These are phyloP conservation scores for Bombus haemorrhoidalis DNA, from an alignment of 1,140 invertebrate genomes.

Conservation along the genomic window DNA sequence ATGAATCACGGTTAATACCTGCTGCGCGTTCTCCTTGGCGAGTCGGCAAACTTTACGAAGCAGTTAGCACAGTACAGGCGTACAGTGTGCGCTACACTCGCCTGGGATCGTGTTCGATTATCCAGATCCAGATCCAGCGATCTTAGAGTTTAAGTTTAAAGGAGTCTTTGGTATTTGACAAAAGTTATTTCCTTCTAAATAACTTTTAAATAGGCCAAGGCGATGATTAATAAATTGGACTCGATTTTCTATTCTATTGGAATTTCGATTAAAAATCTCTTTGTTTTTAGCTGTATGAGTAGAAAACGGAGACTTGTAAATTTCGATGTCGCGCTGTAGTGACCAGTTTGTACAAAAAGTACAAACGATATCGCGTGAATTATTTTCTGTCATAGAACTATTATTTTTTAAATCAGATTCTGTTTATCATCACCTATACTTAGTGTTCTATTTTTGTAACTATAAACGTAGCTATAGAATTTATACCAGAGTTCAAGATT, in stretches of 20 bases:
- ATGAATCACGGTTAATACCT: constrained; percentile 31
- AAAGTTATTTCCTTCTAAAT: neutral
- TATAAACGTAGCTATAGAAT: neutral
- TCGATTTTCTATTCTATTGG: too few relatives aligned
- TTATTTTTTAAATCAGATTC: neutral
- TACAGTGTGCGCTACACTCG: too few relatives aligned
- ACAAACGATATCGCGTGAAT: too few relatives aligned
- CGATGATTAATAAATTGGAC: too few relatives aligned
- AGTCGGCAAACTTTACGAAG: constrained; percentile 21
- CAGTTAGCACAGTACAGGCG: neutral
- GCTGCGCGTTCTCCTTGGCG: constrained; percentile 17
- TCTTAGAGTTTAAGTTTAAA: neutral
- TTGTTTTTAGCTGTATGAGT: neutral
- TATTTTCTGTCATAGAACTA: too few relatives aligned
- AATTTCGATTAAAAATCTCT: neutral
- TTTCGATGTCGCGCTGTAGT: neutral
- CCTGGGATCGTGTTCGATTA: neutral
- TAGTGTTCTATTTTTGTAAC: neutral
- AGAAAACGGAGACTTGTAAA: neutral
- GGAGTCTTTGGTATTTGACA: neutral
- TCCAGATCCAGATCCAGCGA: neutral
- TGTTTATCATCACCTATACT: neutral
- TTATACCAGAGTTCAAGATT: neutral
- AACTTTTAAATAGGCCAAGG: neutral
- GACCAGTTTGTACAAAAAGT: neutral